A percentile compares a stretch with the other conserved stretches of the same genome.
These are phyloP conservation scores for Tachycineta bicolor DNA, from an alignment of 2,113 vertebrate genomes.

Conservation along the genomic window DNA sequence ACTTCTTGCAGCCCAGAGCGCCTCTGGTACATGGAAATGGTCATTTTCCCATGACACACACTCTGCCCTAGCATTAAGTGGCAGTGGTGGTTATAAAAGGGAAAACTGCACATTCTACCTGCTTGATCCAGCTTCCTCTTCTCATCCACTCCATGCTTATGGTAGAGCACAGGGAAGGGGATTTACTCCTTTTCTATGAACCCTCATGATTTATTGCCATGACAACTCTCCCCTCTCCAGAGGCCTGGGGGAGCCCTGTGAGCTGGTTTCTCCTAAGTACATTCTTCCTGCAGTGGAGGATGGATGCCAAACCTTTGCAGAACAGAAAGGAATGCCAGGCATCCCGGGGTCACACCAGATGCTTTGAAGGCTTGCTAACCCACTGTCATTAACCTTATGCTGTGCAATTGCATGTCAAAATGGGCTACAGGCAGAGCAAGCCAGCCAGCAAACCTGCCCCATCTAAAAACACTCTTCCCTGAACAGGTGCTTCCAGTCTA, in stretches of 20 bases:
- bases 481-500: constrained; percentile 37
- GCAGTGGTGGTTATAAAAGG: neutral
- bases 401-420: constrained; percentile 71
- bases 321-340: constrained; percentile 84
- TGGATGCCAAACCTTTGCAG: constrained; percentile 79
- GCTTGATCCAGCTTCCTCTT: neutral
- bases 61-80: neutral
- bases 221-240: constrained; percentile 50
- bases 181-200: constrained; percentile 28
- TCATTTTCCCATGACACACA: neutral
- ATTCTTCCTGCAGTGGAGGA: constrained; percentile 43
- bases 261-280: constrained; percentile 48
- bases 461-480: constrained; percentile 7
- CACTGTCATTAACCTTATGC: constrained; percentile 78
- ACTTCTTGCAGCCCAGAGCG: neutral
- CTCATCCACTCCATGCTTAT: neutral
- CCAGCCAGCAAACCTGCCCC: constrained; percentile 20
- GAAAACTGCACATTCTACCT: neutral
- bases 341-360: constrained; percentile 72
- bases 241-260: neutral
- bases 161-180: neutral
- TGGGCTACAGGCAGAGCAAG: neutral
- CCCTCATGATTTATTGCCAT: constrained; percentile 50
- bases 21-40: neutral
- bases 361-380: constrained; percentile 78